Evolutionary conservation across 2,888 invertebrate genomes (phyloP).

Genomic region (Endotricha flammealis): DNA sequence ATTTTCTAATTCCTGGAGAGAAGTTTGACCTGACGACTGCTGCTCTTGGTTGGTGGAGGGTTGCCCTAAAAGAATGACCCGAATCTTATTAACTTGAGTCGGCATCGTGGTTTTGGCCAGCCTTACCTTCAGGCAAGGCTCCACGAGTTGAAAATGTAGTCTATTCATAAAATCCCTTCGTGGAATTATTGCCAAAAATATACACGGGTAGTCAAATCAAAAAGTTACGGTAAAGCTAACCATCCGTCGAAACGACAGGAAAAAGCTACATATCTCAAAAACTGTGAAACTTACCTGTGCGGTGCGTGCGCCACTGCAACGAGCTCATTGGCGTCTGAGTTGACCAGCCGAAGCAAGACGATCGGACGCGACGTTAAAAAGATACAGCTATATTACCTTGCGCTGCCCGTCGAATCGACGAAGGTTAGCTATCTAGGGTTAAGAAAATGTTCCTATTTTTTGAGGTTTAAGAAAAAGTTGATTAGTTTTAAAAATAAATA

Average conservation of each 20-base stretch:
- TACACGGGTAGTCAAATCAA: slow-evolving; percentile 1
- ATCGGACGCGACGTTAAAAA: slow-evolving; percentile 10
- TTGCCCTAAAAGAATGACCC: background rate
- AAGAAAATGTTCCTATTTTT: no score
- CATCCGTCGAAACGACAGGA: slow-evolving; percentile 17
- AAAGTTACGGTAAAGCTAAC: slow-evolving; percentile 15
- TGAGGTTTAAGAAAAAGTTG: no score
- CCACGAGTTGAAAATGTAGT: slow-evolving; percentile 15
- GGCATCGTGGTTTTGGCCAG: slow-evolving; percentile 11
- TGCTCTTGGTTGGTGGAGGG: no score
- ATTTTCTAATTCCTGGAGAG: background rate
- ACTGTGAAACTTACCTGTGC: slow-evolving; percentile 12
- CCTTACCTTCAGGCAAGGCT: slow-evolving; percentile 18
- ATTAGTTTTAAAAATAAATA: no score
- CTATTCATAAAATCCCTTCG: slow-evolving; percentile 17
- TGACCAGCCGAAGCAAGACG: background rate
- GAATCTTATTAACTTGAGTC: slow-evolving; percentile 5
- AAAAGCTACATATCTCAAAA: slow-evolving; percentile 12
- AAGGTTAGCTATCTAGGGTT: slow-evolving; percentile 14
- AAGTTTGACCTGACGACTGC: background rate
- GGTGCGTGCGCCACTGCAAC: slow-evolving; percentile 10
- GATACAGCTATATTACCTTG: slow-evolving; percentile 12
- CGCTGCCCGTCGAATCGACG: slow-evolving; percentile 12
- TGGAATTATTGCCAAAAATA: slow-evolving; percentile 7
- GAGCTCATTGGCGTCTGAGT: slow-evolving; percentile 8